Evolutionary conservation across 2,888 invertebrate species (phyloP).

Genomic region (Fabriciana adippe): DNA sequence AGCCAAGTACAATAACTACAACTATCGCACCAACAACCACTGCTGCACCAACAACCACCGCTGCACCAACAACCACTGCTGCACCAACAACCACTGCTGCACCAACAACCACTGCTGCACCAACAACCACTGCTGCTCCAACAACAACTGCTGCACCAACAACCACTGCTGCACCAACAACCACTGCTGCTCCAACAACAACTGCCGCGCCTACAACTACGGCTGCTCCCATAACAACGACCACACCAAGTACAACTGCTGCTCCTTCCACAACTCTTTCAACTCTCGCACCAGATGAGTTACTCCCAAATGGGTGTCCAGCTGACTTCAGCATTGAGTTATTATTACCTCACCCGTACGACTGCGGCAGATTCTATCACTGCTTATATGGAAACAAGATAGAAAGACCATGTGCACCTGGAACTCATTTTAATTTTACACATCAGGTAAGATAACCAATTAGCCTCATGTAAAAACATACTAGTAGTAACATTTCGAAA

Average conservation of each 20-base stretch:
- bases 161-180: constrained; percentile 7
- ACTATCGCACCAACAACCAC: background rate
- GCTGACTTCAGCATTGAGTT: constrained; percentile 36
- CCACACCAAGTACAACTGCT: constrained; percentile 29
- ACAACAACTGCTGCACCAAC: constrained; percentile 23
- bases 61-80: background rate
- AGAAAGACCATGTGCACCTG: constrained; percentile 47
- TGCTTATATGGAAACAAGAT: constrained; percentile 54
- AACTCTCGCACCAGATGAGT: too few relatives aligned
- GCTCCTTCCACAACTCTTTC: background rate
- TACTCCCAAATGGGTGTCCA: constrained; percentile 30
- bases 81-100: background rate
- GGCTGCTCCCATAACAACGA: constrained; percentile 17
- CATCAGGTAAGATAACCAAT: constrained; percentile 48
- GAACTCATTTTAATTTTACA: constrained; percentile 51
- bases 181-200: constrained; percentile 31
- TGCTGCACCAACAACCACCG: background rate
- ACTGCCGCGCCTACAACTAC: constrained; percentile 21
- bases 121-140: constrained; percentile 30
- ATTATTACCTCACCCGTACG: constrained; percentile 50
- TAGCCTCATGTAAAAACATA: too few relatives aligned
- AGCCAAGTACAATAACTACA: background rate
- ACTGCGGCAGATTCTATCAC: constrained; percentile 65
- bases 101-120: constrained; percentile 29
- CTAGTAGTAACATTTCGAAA: too few relatives aligned